Evolutionary conservation across 2,113 vertebrate genomes (phyloP).

Genomic region (Miniopterus natalensis): DNA sequence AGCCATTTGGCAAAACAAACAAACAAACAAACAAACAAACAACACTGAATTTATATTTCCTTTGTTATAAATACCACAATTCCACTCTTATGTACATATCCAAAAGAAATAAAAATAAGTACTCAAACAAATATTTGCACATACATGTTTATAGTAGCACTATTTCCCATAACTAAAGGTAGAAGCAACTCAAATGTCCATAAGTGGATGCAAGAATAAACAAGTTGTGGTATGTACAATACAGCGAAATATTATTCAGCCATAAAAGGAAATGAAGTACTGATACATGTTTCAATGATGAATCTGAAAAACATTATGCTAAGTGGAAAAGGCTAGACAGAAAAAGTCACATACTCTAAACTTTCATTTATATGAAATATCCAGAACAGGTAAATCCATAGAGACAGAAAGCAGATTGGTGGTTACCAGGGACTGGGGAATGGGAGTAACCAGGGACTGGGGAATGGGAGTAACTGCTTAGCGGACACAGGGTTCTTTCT

Average conservation of each 20-base stretch:
- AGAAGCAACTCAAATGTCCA: background rate
- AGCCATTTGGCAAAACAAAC: background rate
- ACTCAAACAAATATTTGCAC: slow-evolving; percentile 18
- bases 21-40: background rate
- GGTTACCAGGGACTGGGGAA: background rate
- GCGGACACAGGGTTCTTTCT: background rate
- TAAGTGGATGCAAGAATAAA: background rate
- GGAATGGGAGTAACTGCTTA: background rate
- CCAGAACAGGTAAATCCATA: background rate
- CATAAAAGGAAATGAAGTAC: slow-evolving; percentile 45
- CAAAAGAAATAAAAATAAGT: slow-evolving; percentile 52
- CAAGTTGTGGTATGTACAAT: background rate
- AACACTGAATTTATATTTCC: slow-evolving; percentile 19
- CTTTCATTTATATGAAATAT: slow-evolving; percentile 6
- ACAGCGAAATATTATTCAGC: background rate
- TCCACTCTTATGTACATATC: background rate
- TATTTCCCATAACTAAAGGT: background rate
- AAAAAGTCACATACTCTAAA: background rate
- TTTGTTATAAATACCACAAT: slow-evolving; percentile 18
- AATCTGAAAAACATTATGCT: slow-evolving; percentile 35
- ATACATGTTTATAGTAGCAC: background rate
- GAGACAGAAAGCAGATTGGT: background rate
- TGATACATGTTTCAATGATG: background rate
- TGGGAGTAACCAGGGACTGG: background rate
- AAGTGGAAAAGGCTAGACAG: background rate